Percentiles rank a stretch among this genome's conserved stretches.
Evolutionary conservation across 1,140 invertebrate species (phyloP).

Genomic region (Meloidogyne chitwoodi): DNA sequence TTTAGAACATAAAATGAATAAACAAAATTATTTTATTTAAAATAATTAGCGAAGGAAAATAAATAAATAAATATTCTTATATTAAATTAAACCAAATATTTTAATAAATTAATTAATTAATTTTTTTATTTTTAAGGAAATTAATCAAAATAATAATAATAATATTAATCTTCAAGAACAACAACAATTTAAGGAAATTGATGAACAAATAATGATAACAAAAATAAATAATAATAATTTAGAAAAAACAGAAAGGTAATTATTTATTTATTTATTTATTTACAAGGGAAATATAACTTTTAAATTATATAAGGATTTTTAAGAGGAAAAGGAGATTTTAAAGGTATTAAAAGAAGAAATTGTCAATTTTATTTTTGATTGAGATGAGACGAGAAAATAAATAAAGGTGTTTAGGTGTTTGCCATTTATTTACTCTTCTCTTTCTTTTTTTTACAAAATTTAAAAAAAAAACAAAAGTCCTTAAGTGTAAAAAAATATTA

Average conservation of each 20-base stretch:
- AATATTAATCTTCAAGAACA: not conserved
- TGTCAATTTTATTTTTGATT: not conserved
- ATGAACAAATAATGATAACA: not conserved
- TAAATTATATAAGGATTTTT: not conserved
- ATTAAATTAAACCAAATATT: too few species aligned
- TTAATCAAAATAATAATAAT: not conserved
- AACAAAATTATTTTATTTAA: too few species aligned
- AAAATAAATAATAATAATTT: too few species aligned
- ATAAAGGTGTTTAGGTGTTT: not conserved
- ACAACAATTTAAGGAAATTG: not conserved
- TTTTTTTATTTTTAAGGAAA: not conserved
- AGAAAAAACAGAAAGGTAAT: too few species aligned
- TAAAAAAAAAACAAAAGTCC: not conserved
- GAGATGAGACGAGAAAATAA: not conserved
- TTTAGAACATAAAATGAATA: too few species aligned
- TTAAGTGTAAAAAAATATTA: not conserved
- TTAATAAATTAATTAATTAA: too few species aligned
- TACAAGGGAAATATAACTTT: too few species aligned
- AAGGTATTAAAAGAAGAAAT: too few species aligned
- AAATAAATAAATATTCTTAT: too few species aligned
- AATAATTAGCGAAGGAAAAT: too few species aligned
- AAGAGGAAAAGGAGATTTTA: too few species aligned
- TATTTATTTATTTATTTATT: too few species aligned
- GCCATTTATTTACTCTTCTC: not conserved
- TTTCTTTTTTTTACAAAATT: not conserved